These are phyloP conservation scores for Drosophila bunnanda DNA, from an alignment of 2,888 invertebrate genomes.

Conservation along the genomic window DNA sequence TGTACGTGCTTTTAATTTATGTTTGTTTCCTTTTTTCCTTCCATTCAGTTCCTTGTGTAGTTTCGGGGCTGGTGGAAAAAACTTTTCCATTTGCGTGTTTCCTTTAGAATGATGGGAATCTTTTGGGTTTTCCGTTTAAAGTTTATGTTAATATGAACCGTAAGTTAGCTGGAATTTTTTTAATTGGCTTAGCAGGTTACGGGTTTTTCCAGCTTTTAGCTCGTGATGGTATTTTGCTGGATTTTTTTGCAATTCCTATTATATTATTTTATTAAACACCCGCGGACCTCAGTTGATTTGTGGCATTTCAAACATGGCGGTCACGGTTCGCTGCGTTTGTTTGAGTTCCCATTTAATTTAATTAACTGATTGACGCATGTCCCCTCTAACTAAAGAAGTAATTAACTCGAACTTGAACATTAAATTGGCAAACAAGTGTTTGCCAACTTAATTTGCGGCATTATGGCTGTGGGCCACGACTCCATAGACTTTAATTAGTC, in stretches of 20 bases:
- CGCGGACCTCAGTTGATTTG: constrained; percentile 13
- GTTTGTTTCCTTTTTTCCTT: constrained; percentile 6
- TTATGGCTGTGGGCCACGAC: constrained; percentile 23
- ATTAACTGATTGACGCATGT: constrained; percentile 5
- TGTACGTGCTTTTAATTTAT: constrained; percentile 39
- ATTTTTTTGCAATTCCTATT: constrained; percentile 9
- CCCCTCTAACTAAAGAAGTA: constrained; percentile 20
- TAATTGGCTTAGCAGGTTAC: constrained; percentile 33
- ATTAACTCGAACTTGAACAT: constrained; percentile 24
- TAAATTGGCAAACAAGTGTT: constrained; percentile 33
- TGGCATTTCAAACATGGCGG: constrained; percentile 18
- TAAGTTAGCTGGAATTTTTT: constrained; percentile 16
- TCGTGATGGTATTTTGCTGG: constrained; percentile 24
- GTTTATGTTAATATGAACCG: constrained; percentile 24
- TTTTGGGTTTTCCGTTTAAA: constrained; percentile 35
- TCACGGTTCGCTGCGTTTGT: not conserved
- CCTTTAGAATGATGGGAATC: constrained; percentile 36
- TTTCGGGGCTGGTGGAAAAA: constrained; percentile 10
- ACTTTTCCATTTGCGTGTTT: constrained; percentile 53
- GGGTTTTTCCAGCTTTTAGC: constrained; percentile 38
- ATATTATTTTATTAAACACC: constrained; percentile 58
- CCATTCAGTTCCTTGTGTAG: not conserved
- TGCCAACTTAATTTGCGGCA: constrained; percentile 35
- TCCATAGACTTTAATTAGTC: constrained; percentile 25
- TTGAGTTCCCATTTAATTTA: constrained; percentile 7